A percentile compares a stretch with the other conserved stretches of the same genome.
phyloP scores from a whole-genome alignment of 2,113 vertebrate genomes.

The Cettia cetti region DNA sequence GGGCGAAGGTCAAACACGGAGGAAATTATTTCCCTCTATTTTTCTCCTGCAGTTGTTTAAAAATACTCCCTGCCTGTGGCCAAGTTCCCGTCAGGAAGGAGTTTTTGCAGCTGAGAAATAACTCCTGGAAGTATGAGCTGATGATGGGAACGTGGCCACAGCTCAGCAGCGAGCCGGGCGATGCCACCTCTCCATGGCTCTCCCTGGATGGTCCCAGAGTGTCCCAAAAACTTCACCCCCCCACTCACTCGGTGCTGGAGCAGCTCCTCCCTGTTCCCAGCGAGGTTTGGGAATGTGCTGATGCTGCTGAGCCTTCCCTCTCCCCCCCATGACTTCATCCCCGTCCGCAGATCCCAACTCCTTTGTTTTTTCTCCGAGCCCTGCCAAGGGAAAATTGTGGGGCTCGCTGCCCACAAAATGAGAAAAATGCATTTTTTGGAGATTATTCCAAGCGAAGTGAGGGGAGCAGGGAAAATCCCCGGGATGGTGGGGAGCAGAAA shows the following conservation, averaged over 20 bases:
- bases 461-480: neutral
- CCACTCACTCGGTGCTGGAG: rapidly evolving
- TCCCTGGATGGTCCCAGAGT: neutral
- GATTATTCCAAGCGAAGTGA: neutral
- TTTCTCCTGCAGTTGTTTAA: neutral
- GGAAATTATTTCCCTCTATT: neutral
- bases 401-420: neutral
- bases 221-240: neutral
- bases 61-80: neutral
- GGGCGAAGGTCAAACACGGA: neutral
- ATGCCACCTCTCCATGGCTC: neutral
- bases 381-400: conserved; percentile 29
- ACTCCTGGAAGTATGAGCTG: neutral
- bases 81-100: neutral
- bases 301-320: neutral
- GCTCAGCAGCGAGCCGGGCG: rapidly evolving
- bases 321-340: neutral
- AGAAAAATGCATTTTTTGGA: neutral
- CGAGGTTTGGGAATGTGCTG: neutral
- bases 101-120: neutral
- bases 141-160: rapidly evolving
- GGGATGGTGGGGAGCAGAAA: neutral
- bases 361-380: neutral
- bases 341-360: neutral
- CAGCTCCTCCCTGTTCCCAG: neutral